Evolutionary conservation across 2,113 vertebrate genomes (phyloP).

Genomic region (Nettapus auritus): DNA sequence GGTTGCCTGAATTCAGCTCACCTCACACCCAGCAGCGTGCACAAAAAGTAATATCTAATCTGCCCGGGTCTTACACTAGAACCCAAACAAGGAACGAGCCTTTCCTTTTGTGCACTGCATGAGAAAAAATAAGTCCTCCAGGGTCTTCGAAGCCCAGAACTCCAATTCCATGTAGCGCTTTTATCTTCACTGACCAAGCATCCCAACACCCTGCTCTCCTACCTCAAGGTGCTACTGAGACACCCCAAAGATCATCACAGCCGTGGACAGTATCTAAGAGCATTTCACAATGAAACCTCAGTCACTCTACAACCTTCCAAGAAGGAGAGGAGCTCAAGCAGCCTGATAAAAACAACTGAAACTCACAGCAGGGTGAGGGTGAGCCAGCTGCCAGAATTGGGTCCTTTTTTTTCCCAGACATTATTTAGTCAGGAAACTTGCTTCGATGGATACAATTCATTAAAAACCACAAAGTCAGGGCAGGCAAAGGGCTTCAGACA

Average conservation of each 20-base stretch:
- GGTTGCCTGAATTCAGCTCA: neutral
- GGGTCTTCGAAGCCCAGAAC: neutral
- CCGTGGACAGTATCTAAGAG: neutral
- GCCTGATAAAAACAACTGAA: neutral
- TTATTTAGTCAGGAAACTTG: neutral
- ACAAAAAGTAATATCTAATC: neutral
- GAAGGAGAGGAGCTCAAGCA: neutral
- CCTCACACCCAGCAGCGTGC: neutral
- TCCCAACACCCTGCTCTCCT: neutral
- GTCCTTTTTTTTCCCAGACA: neutral
- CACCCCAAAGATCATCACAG: neutral
- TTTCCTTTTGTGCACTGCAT: neutral
- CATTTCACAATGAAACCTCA: neutral
- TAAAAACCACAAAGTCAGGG: neutral
- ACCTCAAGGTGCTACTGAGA: neutral
- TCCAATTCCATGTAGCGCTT: neutral
- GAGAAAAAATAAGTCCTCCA: neutral
- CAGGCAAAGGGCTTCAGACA: neutral
- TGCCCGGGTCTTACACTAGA: neutral
- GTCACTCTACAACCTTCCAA: neutral
- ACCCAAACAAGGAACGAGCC: neutral
- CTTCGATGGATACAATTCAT: neutral
- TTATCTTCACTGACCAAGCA: fast-evolving
- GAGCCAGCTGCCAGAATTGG: neutral
- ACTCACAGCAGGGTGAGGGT: neutral